phyloP scores from a whole-genome alignment of 1,140 invertebrate genomes.

The Phocides pigmalion region DNA sequence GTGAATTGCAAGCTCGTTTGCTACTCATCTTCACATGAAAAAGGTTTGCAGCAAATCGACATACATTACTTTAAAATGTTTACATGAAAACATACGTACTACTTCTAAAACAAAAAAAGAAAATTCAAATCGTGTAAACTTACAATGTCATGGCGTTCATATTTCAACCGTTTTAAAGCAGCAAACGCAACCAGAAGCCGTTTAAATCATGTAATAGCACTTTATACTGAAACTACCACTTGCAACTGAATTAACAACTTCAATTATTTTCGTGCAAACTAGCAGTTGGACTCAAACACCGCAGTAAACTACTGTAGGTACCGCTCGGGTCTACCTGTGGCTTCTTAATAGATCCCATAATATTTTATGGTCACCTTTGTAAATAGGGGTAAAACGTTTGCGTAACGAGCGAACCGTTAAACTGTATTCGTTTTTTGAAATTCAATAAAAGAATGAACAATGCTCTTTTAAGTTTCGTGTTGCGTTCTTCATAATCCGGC shows the following conservation, averaged over 20 bases:
- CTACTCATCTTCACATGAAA: too few species aligned
- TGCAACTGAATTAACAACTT: constrained; percentile 60
- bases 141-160: neutral
- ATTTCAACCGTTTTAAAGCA: constrained; percentile 24
- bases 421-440: constrained; percentile 53
- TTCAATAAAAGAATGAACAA: constrained; percentile 42
- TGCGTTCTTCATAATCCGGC: constrained; percentile 9
- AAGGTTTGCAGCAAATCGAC: too few species aligned
- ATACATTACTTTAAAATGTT: too few species aligned
- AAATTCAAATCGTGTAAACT: neutral
- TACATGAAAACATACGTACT: too few species aligned
- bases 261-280: constrained; percentile 61
- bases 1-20: too few species aligned
- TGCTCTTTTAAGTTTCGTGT: constrained; percentile 32
- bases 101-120: too few species aligned
- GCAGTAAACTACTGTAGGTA: constrained; percentile 61
- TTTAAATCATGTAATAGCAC: constrained; percentile 39
- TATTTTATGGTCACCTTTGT: constrained; percentile 79
- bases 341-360: constrained; percentile 69
- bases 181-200: neutral
- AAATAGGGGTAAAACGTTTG: constrained; percentile 70
- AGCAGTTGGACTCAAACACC: constrained; percentile 48
- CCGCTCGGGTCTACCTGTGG: constrained; percentile 70
- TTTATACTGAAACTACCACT: constrained; percentile 22
- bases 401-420: constrained; percentile 20